Conservation (phyloP, 2,113 vertebrate genomes). For the Bubo scandiacus region DNA sequence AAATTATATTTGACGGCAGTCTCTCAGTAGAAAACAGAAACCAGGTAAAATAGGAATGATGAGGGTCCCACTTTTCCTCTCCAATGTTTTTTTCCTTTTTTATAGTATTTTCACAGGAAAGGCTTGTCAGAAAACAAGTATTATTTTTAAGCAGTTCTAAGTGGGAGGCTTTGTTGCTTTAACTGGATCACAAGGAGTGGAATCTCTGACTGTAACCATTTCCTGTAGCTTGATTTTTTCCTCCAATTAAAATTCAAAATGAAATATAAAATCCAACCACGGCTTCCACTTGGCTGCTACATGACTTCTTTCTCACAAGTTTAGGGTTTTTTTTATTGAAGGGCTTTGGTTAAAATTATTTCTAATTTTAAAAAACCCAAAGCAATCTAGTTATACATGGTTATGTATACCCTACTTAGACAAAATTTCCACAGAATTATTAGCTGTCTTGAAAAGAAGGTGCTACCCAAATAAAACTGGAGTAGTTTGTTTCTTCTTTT, state of each 20-base stretch:
- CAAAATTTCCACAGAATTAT: neutral
- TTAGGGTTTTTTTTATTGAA: neutral
- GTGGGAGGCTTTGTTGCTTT: neutral
- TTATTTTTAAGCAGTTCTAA: neutral
- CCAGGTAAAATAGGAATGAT: neutral
- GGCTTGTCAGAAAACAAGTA: neutral
- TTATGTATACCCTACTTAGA: neutral
- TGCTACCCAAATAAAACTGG: neutral
- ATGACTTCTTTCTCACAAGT: neutral
- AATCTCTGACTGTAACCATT: neutral
- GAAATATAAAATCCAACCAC: neutral
- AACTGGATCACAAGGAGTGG: neutral
- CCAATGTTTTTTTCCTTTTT: neutral
- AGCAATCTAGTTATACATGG: neutral
- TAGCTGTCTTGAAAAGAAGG: neutral
- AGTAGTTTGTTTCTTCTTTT: neutral
- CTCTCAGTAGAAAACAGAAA: neutral
- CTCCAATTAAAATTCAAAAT: neutral
- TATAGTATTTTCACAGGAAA: neutral
- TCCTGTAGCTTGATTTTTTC: neutral
- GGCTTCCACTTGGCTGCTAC: neutral
- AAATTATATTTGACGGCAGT: neutral
- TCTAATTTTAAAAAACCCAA: neutral
- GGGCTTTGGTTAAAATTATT: neutral
- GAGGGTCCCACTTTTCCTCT: neutral